Base-by-base conservation (phyloP, 2,797 vertebrate genomes). In the Lagodon rhomboides region DNA sequence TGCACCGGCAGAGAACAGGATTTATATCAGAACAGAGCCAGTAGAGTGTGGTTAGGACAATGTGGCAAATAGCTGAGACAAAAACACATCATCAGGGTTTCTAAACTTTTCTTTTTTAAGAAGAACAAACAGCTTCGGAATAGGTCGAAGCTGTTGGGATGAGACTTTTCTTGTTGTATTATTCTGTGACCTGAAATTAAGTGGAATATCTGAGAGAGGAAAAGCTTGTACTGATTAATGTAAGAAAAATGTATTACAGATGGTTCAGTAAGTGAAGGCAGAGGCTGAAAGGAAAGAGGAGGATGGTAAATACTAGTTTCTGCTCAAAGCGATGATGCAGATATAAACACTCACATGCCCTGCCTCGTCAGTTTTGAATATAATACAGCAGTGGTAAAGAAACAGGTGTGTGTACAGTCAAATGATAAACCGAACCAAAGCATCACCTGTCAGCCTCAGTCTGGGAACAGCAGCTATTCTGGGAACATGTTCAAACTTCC, bases 401-500 rank as follows among this genome's bases (percentile, higher is more conserved):
- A 51, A 72, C 77, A 81, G 23, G 62, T 68, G 68, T 71, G 50
- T 50, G 47, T n/a, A 73, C 70, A 78, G 46, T 61, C 22, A 59
- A 51, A 30, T 17, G 25, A 60, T 27, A 60, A 61, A 68, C 27
- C 46, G 44, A 68, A 73, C 9, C 73, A 20, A 41, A 82, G 61
- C 60, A 16, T 80, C 81, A 77, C 60, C 81, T 67, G 83, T 68
- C 68, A n/a, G 41, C 10, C 30, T 70, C 62, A 22, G 54, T 44
- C 58, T 68, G 68, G 41, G 25, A 77, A 47, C 56, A 27, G 17
- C 43, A 56, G 50, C 63, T 55, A 43, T 1, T 30, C 30, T 67
- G 50, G 65, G 44, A 82, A 83, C 85, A 43, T 78, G 89, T 88
- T 85, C 55, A 62, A 73, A 91, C 86, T 27, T 71, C 76, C 49